Evolutionary conservation across 2,888 invertebrate genomes (phyloP), one percentile per base, ranked within the genome.

Genomic region (Leptinotarsa rubiginosa): DNA sequence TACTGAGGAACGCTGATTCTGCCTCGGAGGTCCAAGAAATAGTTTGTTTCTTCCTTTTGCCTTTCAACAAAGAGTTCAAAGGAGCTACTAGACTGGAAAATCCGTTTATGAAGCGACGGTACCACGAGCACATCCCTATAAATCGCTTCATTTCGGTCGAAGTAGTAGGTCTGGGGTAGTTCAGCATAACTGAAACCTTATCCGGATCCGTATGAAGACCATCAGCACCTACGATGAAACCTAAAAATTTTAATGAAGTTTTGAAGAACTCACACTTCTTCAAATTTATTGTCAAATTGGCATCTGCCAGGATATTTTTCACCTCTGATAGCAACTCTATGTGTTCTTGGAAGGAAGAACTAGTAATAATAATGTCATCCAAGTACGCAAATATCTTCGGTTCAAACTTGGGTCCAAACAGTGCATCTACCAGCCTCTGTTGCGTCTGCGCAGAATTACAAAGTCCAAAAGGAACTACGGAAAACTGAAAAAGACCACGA

Each of bases 111-210:
- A 83, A 82, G 3, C 81, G 3, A 5, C 69, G 10, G 54, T 83
- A 83, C 79, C 81, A 84, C n/a, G 77, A 75, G 68, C 76, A 75
- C 73, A 83, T 75, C 1, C 83, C 83, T 1, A 83, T 50, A 65
- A 84, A 81, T n/a, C 83, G 59, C 54, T 81, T 82, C 7, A 82
- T 52, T 73, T 82, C 80, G 1, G 82, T 83, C 20, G 76, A 62
- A 4, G 74, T 81, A 15, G 41, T 68, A 1, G 82, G 81, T 12
- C 49, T 67, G 4, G 80, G 77, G 75, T 80, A 82, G 67, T 81
- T 78, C n/a, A 78, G 50, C 70, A 83, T 81, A 10, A 79, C 75
- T 5, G 68, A 47, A 15, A 84, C 76, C 69, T 83, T 83, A 12
- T 79, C 80, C 1, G 81, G 81, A 70, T 83, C 79, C 0, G 79